Evolutionary conservation across 1,140 invertebrate species (phyloP), one percentile per base, ranked within the genome.

Genomic region (Drosophila ironensis): DNA sequence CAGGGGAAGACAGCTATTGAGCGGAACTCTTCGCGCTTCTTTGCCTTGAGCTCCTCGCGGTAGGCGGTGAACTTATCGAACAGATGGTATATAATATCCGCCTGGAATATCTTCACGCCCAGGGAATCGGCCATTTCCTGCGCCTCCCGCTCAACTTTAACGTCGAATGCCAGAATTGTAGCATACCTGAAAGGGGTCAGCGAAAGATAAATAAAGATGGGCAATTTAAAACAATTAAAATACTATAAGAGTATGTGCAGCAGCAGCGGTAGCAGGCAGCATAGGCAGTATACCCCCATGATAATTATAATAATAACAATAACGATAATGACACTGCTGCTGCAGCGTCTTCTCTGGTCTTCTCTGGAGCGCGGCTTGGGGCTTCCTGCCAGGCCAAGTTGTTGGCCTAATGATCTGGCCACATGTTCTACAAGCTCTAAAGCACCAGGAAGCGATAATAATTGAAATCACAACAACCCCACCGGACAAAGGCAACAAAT

Each of bases 31-130:
- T 99, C 97, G 8, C 98, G 93, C 88, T 98, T 98, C 89, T 95
- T 95, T 80, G 95, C 93, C 87, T 96, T 97, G n/a, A 99, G 91
- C 72, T 99, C 97, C 46, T 99, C 97, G 47, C 97, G 92, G 90
- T 98, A 99, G 11, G 95, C 95, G 63, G 95, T 98, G 91, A 99
- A 99, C 89, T 96, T 96, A 91, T 99, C 98, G 91, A 99, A 99
- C 57, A 99, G 91, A 92, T 99, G 99, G 91, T 99, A 99, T 87
- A 99, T 99, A 89, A 99, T 99, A 91, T 99, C 98, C 2, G 99
- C 99, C 54, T 98, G 96, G 93, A 99, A 99, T 84, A 99, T 98
- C 91, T 96, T 97, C 33, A 99, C 97, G 46, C 97, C 97, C 35
- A 98, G 89, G 41, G 94, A 93, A 86, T 99, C 98, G 0, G 99